A percentile compares a stretch with the other conserved stretches of the same genome.
Evolutionary conservation across 2,888 invertebrate genomes (phyloP).

Genomic region (Cantharis nigra): DNA sequence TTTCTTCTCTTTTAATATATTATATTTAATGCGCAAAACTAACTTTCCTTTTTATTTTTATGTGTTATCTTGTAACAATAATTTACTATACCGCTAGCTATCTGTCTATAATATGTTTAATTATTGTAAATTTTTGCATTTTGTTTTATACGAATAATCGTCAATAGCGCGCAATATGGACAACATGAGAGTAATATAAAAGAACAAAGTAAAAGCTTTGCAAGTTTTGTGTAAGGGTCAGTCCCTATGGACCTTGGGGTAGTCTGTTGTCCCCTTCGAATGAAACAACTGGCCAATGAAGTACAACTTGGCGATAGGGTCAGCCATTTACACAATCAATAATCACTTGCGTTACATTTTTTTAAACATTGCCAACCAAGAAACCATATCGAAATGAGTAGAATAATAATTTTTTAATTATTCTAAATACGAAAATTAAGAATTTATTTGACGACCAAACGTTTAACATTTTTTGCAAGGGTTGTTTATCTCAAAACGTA

Average conservation of each 20-base stretch:
- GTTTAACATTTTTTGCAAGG: background rate
- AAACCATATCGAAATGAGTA: background rate
- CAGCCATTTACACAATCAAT: conserved; percentile 32
- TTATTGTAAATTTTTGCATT: background rate
- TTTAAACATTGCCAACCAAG: background rate
- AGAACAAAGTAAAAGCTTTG: conserved; percentile 26
- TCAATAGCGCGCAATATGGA: background rate
- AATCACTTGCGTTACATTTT: conserved; percentile 26
- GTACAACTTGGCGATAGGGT: conserved; percentile 30
- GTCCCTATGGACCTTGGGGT: conserved; percentile 35
- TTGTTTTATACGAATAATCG: background rate
- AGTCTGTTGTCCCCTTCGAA: conserved; percentile 28
- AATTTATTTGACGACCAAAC: too few relatives aligned
- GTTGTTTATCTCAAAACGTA: background rate
- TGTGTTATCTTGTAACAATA: background rate
- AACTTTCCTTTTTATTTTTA: background rate
- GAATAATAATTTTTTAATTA: too few relatives aligned
- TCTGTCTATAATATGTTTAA: background rate
- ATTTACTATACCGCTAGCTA: background rate
- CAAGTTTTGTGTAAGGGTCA: conserved; percentile 31
- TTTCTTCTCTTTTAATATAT: background rate
- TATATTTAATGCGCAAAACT: too few relatives aligned
- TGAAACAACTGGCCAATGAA: conserved; percentile 30
- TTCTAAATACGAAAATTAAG: too few relatives aligned
- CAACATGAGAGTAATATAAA: conserved; percentile 3